Base-by-base conservation (phyloP, 1,140 invertebrate genomes). In the Aradophagus sp. region DNA sequence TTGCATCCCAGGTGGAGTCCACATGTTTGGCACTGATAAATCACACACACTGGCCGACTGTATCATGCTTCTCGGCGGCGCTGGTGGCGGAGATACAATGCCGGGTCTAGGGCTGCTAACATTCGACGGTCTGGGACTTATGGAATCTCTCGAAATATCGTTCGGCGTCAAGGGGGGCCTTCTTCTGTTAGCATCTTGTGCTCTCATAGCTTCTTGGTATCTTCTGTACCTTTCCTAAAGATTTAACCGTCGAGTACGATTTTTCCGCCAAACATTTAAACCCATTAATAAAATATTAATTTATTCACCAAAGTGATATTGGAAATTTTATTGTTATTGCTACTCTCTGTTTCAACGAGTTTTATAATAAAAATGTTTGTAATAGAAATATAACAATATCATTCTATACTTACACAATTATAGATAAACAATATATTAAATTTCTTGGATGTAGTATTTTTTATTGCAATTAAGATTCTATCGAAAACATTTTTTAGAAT, bases 191-290 rank as follows among this genome's bases (percentile, higher is more conserved):
- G 76, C 82, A 38, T 85, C 83, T 59, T 86, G 83, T n/a, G 80
- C 82, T 52, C 80, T 80, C 86, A 89, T 90, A 10, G 86, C 85
- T 61, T 87, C 80, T 73, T 90, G 90, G 66, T 91, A 90, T 68
- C 89, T 88, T 27, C 88, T 86, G 63, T 91, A 91, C 32, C 90
- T 82, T 69, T 91, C 87, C 83, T 91, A 5, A 53, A 41, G 19
- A 15, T 16, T 13, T 23, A 47, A 12, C 5, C 5, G 2, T 13
- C 12, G 23, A 39, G n/a, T n/a, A n/a, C n/a, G n/a, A n/a, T n/a
- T n/a, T n/a, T n/a, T n/a, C n/a, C n/a, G n/a, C n/a, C n/a, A n/a
- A n/a, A n/a, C n/a, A n/a, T n/a, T n/a, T n/a, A n/a, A n/a, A n/a
- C n/a, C n/a, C n/a, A n/a, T n/a, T n/a, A n/a, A n/a, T n/a, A n/a